Base-by-base conservation (phyloP, 2,888 invertebrate species). In the Entomobrya proxima region DNA sequence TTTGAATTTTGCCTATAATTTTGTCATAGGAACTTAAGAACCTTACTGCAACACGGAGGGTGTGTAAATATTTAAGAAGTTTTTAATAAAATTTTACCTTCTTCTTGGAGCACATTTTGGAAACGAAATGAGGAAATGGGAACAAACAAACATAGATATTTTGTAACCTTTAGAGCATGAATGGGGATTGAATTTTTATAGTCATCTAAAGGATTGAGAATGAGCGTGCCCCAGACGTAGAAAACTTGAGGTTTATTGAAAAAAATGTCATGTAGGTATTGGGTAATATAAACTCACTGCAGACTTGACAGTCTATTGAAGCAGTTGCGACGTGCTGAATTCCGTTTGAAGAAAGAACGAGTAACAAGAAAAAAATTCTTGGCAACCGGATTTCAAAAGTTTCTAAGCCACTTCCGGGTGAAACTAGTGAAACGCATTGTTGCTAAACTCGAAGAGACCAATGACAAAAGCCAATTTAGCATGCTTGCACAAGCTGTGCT, bases 321-420 rank as follows among this genome's bases (percentile, higher is more conserved):
- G 18, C 67, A 67, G 40, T 67, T 67, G 67, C 21, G n/a, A n/a
- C n/a, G n/a, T 30, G 47, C 13, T n/a, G n/a, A 13, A 15, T 24
- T 27, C 44, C 7, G 27, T 24, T 18, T 55, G n/a, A 52, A 37
- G 37, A 37, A 11, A 50, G 52, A 79, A 61, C n/a, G 30, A 61
- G n/a, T 50, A 47, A 72, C 44, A 44, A 47, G 6, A 11, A 18
- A 47, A 50, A 67, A 67, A 72, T 72, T 82, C 82, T 82, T 82
- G 82, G 75, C 74, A 82, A 64, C 74, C 64, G 21, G 24, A 1
- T 67, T 78, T 18, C 7, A 37, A 80, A 44, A 21, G 13, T 80
- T 50, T 67, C n/a, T n/a, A 30, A 30, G 47, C 58, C 40, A 83
- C 83, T 83, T 83, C 83, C 83, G 83, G 83, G 83, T 83, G 83